Conservation (phyloP, 2,888 invertebrate species). For the Crepidodera aurea region DNA sequence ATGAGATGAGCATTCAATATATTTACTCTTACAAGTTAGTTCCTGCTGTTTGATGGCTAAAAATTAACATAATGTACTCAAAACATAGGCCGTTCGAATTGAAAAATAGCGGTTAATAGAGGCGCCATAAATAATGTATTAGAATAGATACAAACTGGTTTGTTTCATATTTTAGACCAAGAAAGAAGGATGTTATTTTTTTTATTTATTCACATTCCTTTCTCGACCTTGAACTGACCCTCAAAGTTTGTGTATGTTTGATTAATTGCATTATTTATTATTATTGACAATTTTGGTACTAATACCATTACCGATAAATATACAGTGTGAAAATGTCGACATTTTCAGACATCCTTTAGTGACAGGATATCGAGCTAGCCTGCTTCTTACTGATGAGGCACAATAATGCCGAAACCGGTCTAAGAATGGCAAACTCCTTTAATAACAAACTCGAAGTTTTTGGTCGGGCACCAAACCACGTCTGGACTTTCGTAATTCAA, state of each 20-base stretch:
- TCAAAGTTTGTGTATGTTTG: not conserved
- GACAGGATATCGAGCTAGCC: too few species aligned
- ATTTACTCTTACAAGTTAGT: slow-evolving; percentile 8
- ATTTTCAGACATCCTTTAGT: too few species aligned
- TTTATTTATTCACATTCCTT: not conserved
- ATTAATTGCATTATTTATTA: not conserved
- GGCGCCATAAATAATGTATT: slow-evolving; percentile 3
- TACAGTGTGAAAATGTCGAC: too few species aligned
- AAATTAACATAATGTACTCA: slow-evolving; percentile 22
- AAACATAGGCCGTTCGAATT: slow-evolving; percentile 9
- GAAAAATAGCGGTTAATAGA: slow-evolving; percentile 1
- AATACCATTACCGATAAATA: too few species aligned
- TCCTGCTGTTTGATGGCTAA: slow-evolving; percentile 20
- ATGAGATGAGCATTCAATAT: slow-evolving; percentile 9
- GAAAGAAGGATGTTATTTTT: not conserved
- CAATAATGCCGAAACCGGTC: too few species aligned
- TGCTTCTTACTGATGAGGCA: too few species aligned
- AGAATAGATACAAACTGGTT: not conserved
- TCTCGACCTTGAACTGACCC: not conserved
- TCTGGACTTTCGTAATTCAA: too few species aligned
- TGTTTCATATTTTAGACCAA: not conserved
- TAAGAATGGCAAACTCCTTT: too few species aligned
- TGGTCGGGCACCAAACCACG: too few species aligned
- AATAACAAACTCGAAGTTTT: too few species aligned
- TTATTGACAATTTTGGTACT: too few species aligned